Evolutionary conservation across 2,888 invertebrate species (phyloP).

Genomic region (Erannis defoliaria): DNA sequence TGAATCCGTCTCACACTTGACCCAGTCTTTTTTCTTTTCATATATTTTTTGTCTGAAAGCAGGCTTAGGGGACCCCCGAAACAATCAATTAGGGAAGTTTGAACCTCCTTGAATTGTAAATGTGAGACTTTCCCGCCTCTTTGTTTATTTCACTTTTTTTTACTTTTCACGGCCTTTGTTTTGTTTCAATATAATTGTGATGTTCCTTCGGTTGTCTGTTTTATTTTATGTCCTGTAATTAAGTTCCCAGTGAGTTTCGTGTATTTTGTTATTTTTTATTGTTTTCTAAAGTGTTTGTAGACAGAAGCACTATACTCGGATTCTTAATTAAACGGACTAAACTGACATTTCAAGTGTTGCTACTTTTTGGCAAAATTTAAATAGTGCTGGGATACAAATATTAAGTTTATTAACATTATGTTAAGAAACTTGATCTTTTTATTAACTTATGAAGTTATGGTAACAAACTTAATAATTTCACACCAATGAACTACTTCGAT

Average conservation of each 20-base stretch:
- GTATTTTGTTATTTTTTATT: constrained; percentile 29
- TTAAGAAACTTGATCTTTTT: too few relatives aligned
- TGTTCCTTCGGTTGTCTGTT: constrained; percentile 44
- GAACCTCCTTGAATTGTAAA: constrained; percentile 78
- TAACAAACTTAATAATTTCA: too few relatives aligned
- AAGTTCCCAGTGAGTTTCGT: constrained; percentile 23
- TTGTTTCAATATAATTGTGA: constrained; percentile 59
- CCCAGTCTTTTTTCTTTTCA: constrained; percentile 41
- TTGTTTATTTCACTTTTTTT: constrained; percentile 57
- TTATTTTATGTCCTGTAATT: constrained; percentile 42
- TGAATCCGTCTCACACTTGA: constrained; percentile 40
- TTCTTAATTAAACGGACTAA: too few relatives aligned
- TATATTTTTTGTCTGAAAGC: constrained; percentile 65
- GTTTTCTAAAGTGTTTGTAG: constrained; percentile 2
- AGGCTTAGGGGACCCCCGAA: constrained; percentile 69
- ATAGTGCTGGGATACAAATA: too few relatives aligned
- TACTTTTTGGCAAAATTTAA: too few relatives aligned
- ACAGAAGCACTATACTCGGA: too few relatives aligned
- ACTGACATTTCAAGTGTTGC: too few relatives aligned
- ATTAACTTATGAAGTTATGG: too few relatives aligned
- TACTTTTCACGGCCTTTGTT: constrained; percentile 29
- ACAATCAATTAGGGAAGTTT: constrained; percentile 82
- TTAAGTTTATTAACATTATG: too few relatives aligned
- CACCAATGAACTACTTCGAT: too few relatives aligned
- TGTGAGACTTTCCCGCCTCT: constrained; percentile 59